These are phyloP conservation scores for Sinodicranocentrus sp. DNA, from an alignment of 2,888 invertebrate species.

Conservation along the genomic window DNA sequence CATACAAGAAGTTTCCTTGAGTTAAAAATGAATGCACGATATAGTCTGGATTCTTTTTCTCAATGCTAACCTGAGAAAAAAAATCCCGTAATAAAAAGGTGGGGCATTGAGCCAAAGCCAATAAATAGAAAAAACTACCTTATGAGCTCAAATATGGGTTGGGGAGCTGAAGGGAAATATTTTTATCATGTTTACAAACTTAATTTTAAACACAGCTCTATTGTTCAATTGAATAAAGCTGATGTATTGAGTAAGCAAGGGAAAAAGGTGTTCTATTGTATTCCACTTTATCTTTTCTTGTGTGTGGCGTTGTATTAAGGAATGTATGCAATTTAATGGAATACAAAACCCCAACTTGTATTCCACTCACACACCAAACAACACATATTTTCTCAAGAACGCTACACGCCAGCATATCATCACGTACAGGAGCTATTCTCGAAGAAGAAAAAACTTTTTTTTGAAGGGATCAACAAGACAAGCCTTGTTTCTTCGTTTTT, in stretches of 20 bases:
- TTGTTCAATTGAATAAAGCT: conserved; percentile 47
- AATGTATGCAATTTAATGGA: conserved; percentile 48
- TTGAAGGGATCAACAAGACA: conserved; percentile 66
- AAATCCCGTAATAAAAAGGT: background rate
- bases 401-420: conserved; percentile 26
- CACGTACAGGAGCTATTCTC: background rate
- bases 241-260: background rate
- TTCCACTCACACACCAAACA: background rate
- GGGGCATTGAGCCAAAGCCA: conserved; percentile 24
- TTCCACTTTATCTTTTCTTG: conserved; percentile 12
- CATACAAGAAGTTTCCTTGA: too few relatives aligned
- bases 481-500: conserved; percentile 52
- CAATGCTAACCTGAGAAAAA: background rate
- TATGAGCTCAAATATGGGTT: background rate
- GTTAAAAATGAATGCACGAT: background rate
- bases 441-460: conserved; percentile 40
- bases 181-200: conserved; percentile 6
- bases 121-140: conserved; percentile 9
- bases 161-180: background rate
- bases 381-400: background rate
- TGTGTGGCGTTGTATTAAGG: conserved; percentile 18
- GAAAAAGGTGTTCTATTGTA: conserved; percentile 50
- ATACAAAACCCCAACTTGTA: conserved; percentile 48
- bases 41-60: background rate
- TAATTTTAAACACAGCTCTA: conserved; percentile 6